phyloP scores from a whole-genome alignment of 2,113 vertebrate genomes.

The Dissostichus mawsoni region DNA sequence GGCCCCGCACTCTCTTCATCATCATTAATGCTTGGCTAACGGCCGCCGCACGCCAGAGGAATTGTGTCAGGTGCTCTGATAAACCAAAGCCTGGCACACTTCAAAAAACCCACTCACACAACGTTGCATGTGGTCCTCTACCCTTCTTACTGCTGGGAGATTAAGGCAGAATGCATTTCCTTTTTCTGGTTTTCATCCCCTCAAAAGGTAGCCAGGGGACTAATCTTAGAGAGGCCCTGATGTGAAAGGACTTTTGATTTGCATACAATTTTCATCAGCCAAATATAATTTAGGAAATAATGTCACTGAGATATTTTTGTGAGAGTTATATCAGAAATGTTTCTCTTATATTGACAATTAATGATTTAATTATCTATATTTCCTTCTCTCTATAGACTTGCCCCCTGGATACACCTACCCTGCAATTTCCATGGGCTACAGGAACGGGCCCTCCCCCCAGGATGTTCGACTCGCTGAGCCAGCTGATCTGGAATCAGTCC shows the following conservation, averaged over 20 bases:
- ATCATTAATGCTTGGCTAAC: conserved; percentile 78
- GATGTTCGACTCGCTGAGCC: conserved; percentile 87
- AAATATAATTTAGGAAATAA: neutral
- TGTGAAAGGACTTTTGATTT: conserved; percentile 16
- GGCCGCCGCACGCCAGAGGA: conserved; percentile 53
- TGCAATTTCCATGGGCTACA: conserved; percentile 84
- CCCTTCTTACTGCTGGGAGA: conserved; percentile 37
- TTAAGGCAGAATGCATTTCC: conserved; percentile 45
- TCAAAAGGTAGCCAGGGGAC: conserved; percentile 6
- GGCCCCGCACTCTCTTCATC: conserved; percentile 70
- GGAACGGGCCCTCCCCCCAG: conserved; percentile 82
- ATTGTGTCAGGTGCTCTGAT: conserved; percentile 65
- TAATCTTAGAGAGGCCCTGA: conserved; percentile 5
- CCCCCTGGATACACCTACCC: conserved; percentile 90
- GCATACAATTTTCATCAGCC: neutral
- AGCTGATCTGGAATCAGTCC: conserved; percentile 89
- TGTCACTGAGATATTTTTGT: neutral
- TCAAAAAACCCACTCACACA: conserved; percentile 51
- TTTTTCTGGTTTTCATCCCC: conserved; percentile 30
- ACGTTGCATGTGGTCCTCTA: conserved; percentile 33
- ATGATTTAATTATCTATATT: conserved; percentile 18
- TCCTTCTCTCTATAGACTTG: conserved; percentile 82
- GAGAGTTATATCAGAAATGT: neutral
- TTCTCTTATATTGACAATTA: neutral
- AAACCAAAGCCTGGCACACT: conserved; percentile 59